phyloP scores from a whole-genome alignment of 2,797 vertebrate genomes.

The Nothura maculosa region DNA sequence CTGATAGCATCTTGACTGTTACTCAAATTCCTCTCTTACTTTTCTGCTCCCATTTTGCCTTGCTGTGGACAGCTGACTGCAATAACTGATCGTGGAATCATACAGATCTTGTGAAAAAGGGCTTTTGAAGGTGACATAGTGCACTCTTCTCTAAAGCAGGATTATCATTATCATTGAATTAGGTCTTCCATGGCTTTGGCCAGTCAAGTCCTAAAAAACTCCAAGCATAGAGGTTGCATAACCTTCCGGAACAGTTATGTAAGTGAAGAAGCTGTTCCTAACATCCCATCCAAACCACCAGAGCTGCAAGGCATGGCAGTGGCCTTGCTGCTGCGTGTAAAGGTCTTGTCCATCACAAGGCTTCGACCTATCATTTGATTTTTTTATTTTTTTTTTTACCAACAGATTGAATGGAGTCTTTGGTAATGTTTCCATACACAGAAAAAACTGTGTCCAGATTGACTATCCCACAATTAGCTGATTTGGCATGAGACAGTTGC shows the following conservation, averaged over 20 bases:
- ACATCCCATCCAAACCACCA: background rate
- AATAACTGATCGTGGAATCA: background rate
- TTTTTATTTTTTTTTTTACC: background rate
- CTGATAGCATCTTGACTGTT: background rate
- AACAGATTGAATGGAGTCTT: background rate
- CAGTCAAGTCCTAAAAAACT: background rate
- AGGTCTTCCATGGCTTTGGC: background rate
- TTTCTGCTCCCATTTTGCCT: background rate
- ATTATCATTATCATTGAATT: background rate
- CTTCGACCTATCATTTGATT: background rate
- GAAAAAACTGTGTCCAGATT: background rate
- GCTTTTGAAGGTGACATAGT: background rate
- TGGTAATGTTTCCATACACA: background rate
- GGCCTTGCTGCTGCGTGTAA: background rate
- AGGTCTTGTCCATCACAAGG: background rate
- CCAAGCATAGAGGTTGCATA: background rate
- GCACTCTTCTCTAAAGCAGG: background rate
- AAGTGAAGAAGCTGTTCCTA: background rate
- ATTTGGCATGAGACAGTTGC: background rate
- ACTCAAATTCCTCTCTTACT: background rate
- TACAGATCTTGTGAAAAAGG: background rate
- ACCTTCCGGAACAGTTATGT: background rate
- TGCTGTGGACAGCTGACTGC: background rate
- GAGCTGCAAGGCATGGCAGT: background rate
- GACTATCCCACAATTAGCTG: background rate